Evolutionary conservation across 1,140 invertebrate species (phyloP), one percentile per base, ranked within the genome.

Genomic region (Mycetomoellerius zeteki): DNA sequence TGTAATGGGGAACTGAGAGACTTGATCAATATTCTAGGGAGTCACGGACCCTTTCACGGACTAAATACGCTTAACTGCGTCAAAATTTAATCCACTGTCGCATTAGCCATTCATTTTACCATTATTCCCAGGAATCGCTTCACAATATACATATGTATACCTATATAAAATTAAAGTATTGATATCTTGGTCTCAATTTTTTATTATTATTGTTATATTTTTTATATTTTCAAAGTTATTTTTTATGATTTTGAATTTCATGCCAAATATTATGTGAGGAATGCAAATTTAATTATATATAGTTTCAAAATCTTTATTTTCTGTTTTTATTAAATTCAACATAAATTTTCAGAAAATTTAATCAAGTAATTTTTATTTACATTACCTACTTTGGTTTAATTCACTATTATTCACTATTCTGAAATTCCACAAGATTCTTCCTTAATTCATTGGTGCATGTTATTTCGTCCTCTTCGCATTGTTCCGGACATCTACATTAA

Each of bases 1-100:
- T 62, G 69, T 62, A 75, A 62, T 62, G 80, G 69, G 64, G 71
- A 50, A 37, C 62, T 43, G 43, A 65, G 76, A n/a, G 24, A 80
- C 76, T 33, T 50, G 76, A 78, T 80, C 76, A 67, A 67, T 80
- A 80, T 67, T 78, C 76, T 64, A 50, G 60, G 24, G 75, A 78
- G 37, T 64, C 24, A 27, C 19, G 24, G 37, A 78, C 60, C 76
- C 76, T 52, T 64, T 78, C 60, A 12, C 24, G 30, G 19, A 78
- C 60, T 78, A 33, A 62, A 78, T 52, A 33, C 19, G 58, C 16
- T 47, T 78, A 47, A 47, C 76, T 78, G 21, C 43, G 62, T 78
- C 6, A 21, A 65, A 78, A 30, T 78, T 78, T 78, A 64, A 78
- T 78, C 60, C 16, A 78, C 62, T 64, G 58, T 64, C 58, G 60